Evolutionary conservation across 2,888 invertebrate species (phyloP).

Genomic region (Mesochorus sp.): DNA sequence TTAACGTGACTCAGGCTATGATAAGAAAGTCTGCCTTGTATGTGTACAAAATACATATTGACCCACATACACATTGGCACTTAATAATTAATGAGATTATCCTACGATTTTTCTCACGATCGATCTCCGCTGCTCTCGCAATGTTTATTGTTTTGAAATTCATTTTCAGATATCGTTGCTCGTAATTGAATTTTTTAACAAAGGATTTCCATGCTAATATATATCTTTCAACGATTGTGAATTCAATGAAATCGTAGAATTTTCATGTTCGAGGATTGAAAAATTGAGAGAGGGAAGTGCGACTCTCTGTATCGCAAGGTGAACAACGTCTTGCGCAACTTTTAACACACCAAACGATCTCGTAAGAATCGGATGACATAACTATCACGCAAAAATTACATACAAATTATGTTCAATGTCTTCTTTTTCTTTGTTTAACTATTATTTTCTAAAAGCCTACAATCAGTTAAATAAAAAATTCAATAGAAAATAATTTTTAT

Average conservation of each 20-base stretch:
- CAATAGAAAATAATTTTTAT: too few relatives aligned
- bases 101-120: too few relatives aligned
- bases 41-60: background rate
- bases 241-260: conserved; percentile 9
- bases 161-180: background rate
- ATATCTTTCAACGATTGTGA: background rate
- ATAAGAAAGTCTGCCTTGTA: conserved; percentile 27
- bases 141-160: background rate
- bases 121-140: too few relatives aligned
- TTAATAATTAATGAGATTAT: background rate
- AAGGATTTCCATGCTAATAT: background rate
- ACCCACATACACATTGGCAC: background rate
- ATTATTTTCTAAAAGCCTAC: too few relatives aligned
- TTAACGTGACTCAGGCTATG: conserved; percentile 45
- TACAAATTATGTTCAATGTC: background rate
- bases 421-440: background rate
- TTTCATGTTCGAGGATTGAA: conserved; percentile 31
- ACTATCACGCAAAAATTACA: conserved; percentile 8
- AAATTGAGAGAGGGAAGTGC: conserved; percentile 28
- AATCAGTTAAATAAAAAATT: too few relatives aligned
- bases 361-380: conserved; percentile 37
- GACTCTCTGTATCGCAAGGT: conserved; percentile 43
- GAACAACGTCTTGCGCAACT: conserved; percentile 56
- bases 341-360: conserved; percentile 40
- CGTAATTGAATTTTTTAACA: background rate